A percentile compares a stretch with the other conserved stretches of the same genome.
These are phyloP conservation scores for Thysanoteuthis rhombus DNA, from an alignment of 2,888 invertebrate species.

Conservation along the genomic window DNA sequence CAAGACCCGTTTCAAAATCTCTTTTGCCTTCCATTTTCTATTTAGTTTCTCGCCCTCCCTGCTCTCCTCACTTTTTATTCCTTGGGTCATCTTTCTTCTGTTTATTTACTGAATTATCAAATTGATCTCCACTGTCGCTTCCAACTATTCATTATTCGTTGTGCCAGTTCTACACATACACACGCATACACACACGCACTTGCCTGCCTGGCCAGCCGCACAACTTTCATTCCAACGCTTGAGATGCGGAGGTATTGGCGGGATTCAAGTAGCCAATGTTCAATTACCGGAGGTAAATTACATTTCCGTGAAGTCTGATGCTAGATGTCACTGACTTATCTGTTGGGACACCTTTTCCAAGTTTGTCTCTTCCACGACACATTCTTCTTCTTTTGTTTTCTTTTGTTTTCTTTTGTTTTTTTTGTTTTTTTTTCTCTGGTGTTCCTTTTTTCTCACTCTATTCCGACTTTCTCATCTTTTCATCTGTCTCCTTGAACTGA, in stretches of 20 bases:
- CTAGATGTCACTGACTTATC: neutral
- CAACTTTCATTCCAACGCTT: neutral
- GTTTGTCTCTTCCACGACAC: neutral
- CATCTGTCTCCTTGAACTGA: neutral
- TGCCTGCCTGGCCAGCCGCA: neutral
- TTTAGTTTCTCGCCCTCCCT: neutral
- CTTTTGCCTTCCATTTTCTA: neutral
- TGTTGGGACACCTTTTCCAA: neutral
- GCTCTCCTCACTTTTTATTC: neutral
- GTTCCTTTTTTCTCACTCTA: neutral
- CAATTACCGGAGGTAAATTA: neutral
- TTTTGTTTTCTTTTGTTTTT: neutral
- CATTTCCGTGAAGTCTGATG: constrained; percentile 12
- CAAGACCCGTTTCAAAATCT: neutral
- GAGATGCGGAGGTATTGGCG: neutral
- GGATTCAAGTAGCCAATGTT: neutral
- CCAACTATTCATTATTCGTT: neutral
- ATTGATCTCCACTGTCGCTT: neutral
- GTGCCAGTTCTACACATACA: neutral
- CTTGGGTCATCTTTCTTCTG: neutral
- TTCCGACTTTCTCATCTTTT: constrained; percentile 12
- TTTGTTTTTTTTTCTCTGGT: too few species aligned
- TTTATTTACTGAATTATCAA: neutral
- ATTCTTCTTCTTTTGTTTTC: neutral
- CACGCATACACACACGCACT: neutral